These are phyloP conservation scores for Papilio gigon DNA, from an alignment of 2,888 invertebrate genomes.

Conservation along the genomic window DNA sequence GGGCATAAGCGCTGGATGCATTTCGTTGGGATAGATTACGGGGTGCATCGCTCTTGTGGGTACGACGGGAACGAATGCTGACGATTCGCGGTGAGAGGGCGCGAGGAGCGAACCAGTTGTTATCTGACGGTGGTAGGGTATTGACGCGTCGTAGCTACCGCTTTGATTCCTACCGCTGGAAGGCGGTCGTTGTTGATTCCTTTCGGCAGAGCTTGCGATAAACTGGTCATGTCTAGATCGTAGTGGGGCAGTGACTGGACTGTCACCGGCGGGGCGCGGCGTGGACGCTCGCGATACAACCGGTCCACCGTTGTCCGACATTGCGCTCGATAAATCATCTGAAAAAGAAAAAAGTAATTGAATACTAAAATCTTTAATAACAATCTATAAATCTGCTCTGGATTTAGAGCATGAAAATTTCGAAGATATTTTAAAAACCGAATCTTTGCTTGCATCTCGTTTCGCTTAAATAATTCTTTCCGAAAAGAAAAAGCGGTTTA, in stretches of 20 bases:
- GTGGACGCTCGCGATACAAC: slow-evolving; percentile 77
- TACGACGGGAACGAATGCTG: slow-evolving; percentile 94
- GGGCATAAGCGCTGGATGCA: slow-evolving; percentile 85
- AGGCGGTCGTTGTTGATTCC: slow-evolving; percentile 73
- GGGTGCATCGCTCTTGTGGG: slow-evolving; percentile 89
- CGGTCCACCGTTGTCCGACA: slow-evolving; percentile 78
- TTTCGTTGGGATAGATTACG: slow-evolving; percentile 87
- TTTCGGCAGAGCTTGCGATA: slow-evolving; percentile 80
- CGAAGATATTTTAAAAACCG: slow-evolving; percentile 28
- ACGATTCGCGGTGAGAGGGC: slow-evolving; percentile 87
- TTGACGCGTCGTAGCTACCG: slow-evolving; percentile 83
- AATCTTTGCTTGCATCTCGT: slow-evolving; percentile 11
- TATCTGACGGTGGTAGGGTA: slow-evolving; percentile 86
- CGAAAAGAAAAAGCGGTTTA: slow-evolving; percentile 45
- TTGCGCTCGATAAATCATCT: slow-evolving; percentile 68
- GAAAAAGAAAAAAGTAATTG: slow-evolving; percentile 55
- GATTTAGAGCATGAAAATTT: slow-evolving; percentile 34
- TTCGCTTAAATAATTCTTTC: slow-evolving; percentile 17
- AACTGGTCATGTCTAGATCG: slow-evolving; percentile 84
- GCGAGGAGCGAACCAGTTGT: slow-evolving; percentile 75
- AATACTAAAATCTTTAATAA: slow-evolving; percentile 20
- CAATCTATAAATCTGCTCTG: slow-evolving; percentile 11
- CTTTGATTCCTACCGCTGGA: slow-evolving; percentile 79
- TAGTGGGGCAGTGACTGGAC: slow-evolving; percentile 71
- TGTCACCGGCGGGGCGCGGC: slow-evolving; percentile 77